Conservation (phyloP, 2,888 invertebrate genomes). For the Oscheius sp. region DNA sequence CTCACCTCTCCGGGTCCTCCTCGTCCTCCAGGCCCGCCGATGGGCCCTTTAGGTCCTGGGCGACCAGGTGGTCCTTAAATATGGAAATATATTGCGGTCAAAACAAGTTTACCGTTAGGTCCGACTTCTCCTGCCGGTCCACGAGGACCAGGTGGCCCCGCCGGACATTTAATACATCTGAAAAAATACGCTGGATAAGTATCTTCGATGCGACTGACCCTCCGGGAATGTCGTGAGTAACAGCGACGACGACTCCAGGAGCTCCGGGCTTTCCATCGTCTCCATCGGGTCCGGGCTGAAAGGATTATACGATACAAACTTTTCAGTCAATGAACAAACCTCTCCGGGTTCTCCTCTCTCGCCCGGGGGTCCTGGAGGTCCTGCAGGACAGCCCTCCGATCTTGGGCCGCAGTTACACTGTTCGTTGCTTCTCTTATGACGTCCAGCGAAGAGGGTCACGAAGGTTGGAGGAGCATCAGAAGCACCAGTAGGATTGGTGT, state of each 20-base stretch:
- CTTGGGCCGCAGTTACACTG: constrained; percentile 63
- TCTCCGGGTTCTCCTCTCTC: constrained; percentile 5
- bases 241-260: constrained; percentile 57
- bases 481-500: constrained; percentile 53
- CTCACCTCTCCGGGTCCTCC: constrained; percentile 53
- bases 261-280: constrained; percentile 60
- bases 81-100: neutral
- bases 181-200: too few relatives aligned
- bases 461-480: constrained; percentile 55
- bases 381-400: constrained; percentile 61
- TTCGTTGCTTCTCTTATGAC: constrained; percentile 53
- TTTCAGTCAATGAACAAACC: too few relatives aligned
- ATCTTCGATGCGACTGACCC: too few relatives aligned
- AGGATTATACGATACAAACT: too few relatives aligned
- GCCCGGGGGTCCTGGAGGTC: constrained; percentile 62
- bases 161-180: constrained; percentile 42
- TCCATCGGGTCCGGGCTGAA: constrained; percentile 44
- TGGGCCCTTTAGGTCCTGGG: constrained; percentile 49
- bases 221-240: constrained; percentile 63
- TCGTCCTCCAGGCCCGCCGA: constrained; percentile 54
- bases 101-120: constrained; percentile 47
- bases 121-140: constrained; percentile 54
- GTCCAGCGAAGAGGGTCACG: constrained; percentile 55
- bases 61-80: constrained; percentile 45
- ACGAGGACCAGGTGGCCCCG: constrained; percentile 52